These are phyloP conservation scores for Aphelinus certus DNA, from an alignment of 1,140 invertebrate genomes.

Conservation along the genomic window DNA sequence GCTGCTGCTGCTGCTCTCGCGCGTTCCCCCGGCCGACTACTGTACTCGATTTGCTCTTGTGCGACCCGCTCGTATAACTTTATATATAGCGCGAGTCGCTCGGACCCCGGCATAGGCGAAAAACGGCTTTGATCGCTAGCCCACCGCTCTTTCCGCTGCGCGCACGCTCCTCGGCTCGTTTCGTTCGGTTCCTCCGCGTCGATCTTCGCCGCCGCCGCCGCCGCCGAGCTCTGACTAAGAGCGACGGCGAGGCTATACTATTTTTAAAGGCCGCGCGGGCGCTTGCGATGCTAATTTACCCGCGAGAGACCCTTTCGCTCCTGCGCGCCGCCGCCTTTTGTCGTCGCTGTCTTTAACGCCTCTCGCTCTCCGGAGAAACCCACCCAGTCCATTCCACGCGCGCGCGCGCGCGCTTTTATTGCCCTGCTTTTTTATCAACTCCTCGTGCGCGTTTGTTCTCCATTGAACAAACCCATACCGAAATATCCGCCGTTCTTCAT, in stretches of 20 bases:
- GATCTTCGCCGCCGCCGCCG: slow-evolving; percentile 14
- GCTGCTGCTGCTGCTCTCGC: slow-evolving; percentile 35
- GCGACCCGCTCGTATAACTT: slow-evolving; percentile 48
- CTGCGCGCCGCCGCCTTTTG: not conserved
- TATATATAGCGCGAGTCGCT: slow-evolving; percentile 54
- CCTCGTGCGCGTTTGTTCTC: too few relatives aligned
- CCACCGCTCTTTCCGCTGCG: slow-evolving; percentile 9
- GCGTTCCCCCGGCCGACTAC: slow-evolving; percentile 20
- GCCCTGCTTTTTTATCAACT: too few relatives aligned
- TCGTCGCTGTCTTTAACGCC: not conserved
- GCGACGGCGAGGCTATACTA: slow-evolving; percentile 9
- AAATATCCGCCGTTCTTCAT: too few relatives aligned
- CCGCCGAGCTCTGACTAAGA: slow-evolving; percentile 18
- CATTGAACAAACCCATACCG: too few relatives aligned
- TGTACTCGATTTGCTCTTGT: slow-evolving; percentile 11
- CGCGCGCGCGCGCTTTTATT: too few relatives aligned
- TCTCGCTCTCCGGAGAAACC: not conserved
- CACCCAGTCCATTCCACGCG: too few relatives aligned
- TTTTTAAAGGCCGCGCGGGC: slow-evolving; percentile 19
- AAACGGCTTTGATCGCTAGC: slow-evolving; percentile 9
- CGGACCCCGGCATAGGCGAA: slow-evolving; percentile 17
- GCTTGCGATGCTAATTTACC: slow-evolving; percentile 19
- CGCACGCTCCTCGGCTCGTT: slow-evolving; percentile 14
- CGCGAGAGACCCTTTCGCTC: too few relatives aligned
- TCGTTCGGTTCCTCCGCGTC: slow-evolving; percentile 29